A percentile compares a stretch with the other conserved stretches of the same genome.
These are phyloP conservation scores for Tinea semifulvella DNA, from an alignment of 2,888 invertebrate species.

Conservation along the genomic window DNA sequence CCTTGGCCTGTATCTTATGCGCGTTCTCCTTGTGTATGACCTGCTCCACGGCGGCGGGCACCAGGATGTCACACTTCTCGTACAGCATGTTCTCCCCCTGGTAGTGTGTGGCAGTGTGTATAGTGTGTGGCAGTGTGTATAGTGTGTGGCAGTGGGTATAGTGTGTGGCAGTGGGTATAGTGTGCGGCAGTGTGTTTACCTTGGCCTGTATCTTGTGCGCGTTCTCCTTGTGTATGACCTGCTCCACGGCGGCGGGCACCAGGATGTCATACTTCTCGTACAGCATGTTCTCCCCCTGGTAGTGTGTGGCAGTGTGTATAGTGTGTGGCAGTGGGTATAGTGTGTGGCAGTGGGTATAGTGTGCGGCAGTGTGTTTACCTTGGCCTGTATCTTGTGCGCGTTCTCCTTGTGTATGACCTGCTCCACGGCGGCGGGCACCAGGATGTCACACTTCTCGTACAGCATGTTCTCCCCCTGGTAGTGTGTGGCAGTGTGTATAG, in stretches of 20 bases:
- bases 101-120: slow-evolving; percentile 85
- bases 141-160: too few relatives aligned
- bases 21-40: slow-evolving; percentile 94
- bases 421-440: slow-evolving; percentile 96
- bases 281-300: slow-evolving; percentile 82
- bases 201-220: slow-evolving; percentile 90
- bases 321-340: too few relatives aligned
- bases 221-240: slow-evolving; percentile 91
- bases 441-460: slow-evolving; percentile 93
- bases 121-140: too few relatives aligned
- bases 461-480: slow-evolving; percentile 86
- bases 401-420: slow-evolving; percentile 93
- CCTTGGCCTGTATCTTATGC: slow-evolving; percentile 87
- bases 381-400: slow-evolving; percentile 88
- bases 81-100: slow-evolving; percentile 82
- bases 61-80: slow-evolving; percentile 95
- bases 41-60: slow-evolving; percentile 96
- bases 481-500: slow-evolving; percentile 79
- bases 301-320: slow-evolving; percentile 83
- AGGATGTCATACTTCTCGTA: slow-evolving; percentile 96
- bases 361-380: too few relatives aligned
- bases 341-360: too few relatives aligned
- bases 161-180: too few relatives aligned
- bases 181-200: too few relatives aligned
- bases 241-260: slow-evolving; percentile 95